Base-by-base conservation (phyloP, 2,888 invertebrate genomes). In the Amblyjoppa proteus region DNA sequence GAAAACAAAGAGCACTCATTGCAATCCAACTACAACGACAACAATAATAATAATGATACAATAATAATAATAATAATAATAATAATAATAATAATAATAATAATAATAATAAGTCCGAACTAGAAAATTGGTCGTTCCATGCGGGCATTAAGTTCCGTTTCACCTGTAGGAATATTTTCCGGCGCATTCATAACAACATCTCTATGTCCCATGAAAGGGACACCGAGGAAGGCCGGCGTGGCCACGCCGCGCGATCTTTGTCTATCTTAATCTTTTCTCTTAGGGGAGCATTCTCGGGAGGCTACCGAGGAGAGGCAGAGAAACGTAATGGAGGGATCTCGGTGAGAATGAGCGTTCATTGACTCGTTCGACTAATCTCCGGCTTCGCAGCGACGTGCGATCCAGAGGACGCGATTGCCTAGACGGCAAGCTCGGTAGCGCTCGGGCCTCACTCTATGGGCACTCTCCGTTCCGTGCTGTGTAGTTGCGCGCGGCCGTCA, bases 311-410 rank as follows among this genome's bases (percentile, higher is more conserved):
- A 20, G n/a, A 45, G 41, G 41, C 45, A 45, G 20, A 69, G 45
- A 31, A 16, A 31, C 69, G 20, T 16, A 25, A 25, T 45, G 51
- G 70, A 70, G 31, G 31, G 70, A 31, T 45, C 51, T 28, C 25
- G 5, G 25, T 61, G 41, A 84, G 66, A 69, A 64, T 28, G 73
- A 69, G 45, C 85, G 85, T 85, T 85, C 85, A 85, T 85, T 85
- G 85, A 85, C 85, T 85, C 85, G 84, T 74, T 78, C 81, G 78
- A 85, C 85, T 85, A 85, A 85, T 81, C 85, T 85, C 58, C 81
- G 70, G 73, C 61, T 76, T 53, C 68, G 69, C 64, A 41, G 74
- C 56, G 28, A 58, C 9, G 45, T 51, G 49, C 56, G 85, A 85
- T 85, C 78, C 78, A 58, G 85, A 75, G 74, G 78, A 81, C 75